phyloP scores from a whole-genome alignment of 2,797 vertebrate species.

The Monodelphis domestica region DNA sequence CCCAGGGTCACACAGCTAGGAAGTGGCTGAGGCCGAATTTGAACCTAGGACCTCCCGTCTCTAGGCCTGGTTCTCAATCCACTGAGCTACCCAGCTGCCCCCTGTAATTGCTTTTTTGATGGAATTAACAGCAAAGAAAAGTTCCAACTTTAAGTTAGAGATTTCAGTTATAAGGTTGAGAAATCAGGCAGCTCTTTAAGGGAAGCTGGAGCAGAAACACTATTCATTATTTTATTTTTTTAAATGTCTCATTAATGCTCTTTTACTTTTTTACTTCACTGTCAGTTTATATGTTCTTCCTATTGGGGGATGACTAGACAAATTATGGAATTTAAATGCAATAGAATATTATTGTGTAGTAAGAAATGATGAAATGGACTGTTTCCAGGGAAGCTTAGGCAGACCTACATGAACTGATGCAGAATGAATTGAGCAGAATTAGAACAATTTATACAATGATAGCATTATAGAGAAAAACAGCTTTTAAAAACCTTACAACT shows the following conservation, averaged over 20 bases:
- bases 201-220: not conserved
- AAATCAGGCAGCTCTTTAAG: not conserved
- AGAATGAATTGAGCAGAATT: not conserved
- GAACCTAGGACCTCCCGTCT: too few species aligned
- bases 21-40: too few species aligned
- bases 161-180: not conserved
- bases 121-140: not conserved
- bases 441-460: not conserved
- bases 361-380: not conserved
- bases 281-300: not conserved
- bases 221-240: not conserved
- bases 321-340: too few species aligned
- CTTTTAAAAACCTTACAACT: not conserved
- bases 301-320: not conserved
- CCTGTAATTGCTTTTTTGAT: too few species aligned
- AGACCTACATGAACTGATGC: not conserved
- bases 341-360: not conserved
- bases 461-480: not conserved
- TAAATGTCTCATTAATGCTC: not conserved
- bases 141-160: not conserved
- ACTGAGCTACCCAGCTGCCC: not conserved
- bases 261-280: not conserved
- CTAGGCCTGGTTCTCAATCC: too few species aligned
- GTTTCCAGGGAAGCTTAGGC: not conserved
- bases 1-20: too few species aligned